phyloP scores from a whole-genome alignment of 2,888 invertebrate genomes.

The Ethmia dodecea region DNA sequence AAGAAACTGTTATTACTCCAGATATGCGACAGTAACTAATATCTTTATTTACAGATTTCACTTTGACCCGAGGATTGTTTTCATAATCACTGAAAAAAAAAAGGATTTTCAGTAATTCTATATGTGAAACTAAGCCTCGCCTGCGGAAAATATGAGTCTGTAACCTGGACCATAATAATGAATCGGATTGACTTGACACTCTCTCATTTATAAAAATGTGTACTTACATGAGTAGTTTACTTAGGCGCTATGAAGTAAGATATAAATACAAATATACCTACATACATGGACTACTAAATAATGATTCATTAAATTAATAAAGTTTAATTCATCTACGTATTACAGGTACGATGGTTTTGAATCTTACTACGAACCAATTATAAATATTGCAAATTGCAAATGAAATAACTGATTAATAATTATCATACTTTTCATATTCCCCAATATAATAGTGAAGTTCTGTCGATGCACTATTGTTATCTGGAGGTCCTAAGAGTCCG shows the following conservation, averaged over 20 bases:
- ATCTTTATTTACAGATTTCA: conserved; percentile 50
- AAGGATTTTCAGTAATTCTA: neutral
- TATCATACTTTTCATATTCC: conserved; percentile 52
- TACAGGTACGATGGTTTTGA: no score
- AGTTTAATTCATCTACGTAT: no score
- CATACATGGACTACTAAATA: neutral
- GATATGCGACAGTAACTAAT: conserved; percentile 53
- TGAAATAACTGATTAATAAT: no score
- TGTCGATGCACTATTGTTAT: conserved; percentile 38
- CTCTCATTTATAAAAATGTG: no score
- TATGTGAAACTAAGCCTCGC: neutral
- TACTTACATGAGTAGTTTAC: no score
- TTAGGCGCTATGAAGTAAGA: neutral
- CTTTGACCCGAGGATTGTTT: conserved; percentile 52
- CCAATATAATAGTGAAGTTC: conserved; percentile 52
- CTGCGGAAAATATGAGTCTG: no score
- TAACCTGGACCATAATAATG: no score
- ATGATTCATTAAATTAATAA: no score
- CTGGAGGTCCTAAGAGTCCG: conserved; percentile 75
- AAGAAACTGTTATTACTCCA: conserved; percentile 62
- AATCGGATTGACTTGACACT: no score
- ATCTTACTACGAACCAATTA: no score
- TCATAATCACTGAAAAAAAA: conserved; percentile 48
- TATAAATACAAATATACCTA: neutral
- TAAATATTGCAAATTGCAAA: no score